Base-by-base conservation (phyloP, 2,888 invertebrate genomes). In the Phania funesta region DNA sequence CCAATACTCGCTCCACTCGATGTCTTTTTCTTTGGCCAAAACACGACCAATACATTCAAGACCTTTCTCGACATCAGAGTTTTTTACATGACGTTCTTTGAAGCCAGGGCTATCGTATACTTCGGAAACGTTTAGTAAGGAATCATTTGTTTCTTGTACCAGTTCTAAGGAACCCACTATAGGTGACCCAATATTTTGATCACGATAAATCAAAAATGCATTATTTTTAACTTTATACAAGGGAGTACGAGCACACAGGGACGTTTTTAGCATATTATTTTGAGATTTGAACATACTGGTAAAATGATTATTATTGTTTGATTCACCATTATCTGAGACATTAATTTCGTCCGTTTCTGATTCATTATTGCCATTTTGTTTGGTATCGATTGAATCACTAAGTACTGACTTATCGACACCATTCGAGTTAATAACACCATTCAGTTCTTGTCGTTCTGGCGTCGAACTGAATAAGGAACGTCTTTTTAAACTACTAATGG, bases 1-100 rank as follows among this genome's bases (percentile, higher is more conserved):
- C 98, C 98, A 99, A 91, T 96, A 96, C 88, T 99, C 98, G 81
- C 94, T 95, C 98, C 98, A 98, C 9, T 93, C 93, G 0, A 96
- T 93, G 68, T 94, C 93, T 89, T 94, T 93, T 89, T 95, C 93
- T 83, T 93, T 93, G 0, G 97, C 96, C 83, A 90, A 70, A 68
- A 90, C 94, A 92, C 95, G 93, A 83, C 97, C 98, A 48, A 96
- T 93, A 85, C 94, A 91, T 90, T 98, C 98, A n/a, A 98, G 92
- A 0, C 98, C 98, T 88, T 98, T 98, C 76, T 95, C 94, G 32
- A 94, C 93, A 88, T 98, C 98, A 62, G 93, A 92, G 9, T 96
- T 91, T 50, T 94, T 90, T 84, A 94, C 85, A 84, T 91, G 88
- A 4, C 91, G 88, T 84, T 91, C 91, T 20, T 87, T 87, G 65